These are phyloP conservation scores for Dysdera silvatica DNA, from an alignment of 1,140 invertebrate species.

Conservation along the genomic window DNA sequence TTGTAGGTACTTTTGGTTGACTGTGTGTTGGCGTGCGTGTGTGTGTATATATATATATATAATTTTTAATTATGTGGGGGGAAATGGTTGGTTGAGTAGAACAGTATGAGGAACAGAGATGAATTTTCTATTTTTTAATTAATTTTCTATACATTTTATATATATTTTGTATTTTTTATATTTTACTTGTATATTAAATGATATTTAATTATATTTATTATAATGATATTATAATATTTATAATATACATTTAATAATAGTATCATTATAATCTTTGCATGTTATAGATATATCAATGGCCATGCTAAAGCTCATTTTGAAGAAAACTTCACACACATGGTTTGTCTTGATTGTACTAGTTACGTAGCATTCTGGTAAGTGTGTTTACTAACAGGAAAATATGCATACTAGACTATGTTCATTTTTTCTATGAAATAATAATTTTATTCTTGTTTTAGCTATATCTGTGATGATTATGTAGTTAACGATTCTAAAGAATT, in stretches of 20 bases:
- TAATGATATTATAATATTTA: too few species aligned
- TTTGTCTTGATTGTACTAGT: conserved; percentile 67
- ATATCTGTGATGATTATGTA: conserved; percentile 71
- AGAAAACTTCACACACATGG: conserved; percentile 53
- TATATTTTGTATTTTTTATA: not conserved
- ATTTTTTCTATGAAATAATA: not conserved
- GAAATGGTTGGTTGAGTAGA: too few species aligned
- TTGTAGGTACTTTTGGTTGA: too few species aligned
- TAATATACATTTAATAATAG: not conserved
- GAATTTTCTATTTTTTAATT: too few species aligned
- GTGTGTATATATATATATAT: too few species aligned
- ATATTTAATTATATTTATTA: not conserved
- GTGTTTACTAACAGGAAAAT: not conserved
- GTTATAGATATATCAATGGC: conserved; percentile 58
- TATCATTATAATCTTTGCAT: not conserved
- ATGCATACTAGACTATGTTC: not conserved
- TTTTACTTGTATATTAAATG: not conserved
- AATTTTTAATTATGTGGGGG: too few species aligned
- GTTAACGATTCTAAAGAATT: conserved; percentile 62
- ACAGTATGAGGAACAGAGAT: too few species aligned
- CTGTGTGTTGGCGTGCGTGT: too few species aligned
- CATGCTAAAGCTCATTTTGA: conserved; percentile 67
- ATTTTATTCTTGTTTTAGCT: conserved; percentile 50
- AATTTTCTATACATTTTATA: conserved; percentile 1
- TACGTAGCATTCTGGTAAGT: conserved; percentile 66